A percentile compares a stretch with the other conserved stretches of the same genome.
These are phyloP conservation scores for Hyposoter dolosus DNA, from an alignment of 2,888 invertebrate genomes.

Conservation along the genomic window DNA sequence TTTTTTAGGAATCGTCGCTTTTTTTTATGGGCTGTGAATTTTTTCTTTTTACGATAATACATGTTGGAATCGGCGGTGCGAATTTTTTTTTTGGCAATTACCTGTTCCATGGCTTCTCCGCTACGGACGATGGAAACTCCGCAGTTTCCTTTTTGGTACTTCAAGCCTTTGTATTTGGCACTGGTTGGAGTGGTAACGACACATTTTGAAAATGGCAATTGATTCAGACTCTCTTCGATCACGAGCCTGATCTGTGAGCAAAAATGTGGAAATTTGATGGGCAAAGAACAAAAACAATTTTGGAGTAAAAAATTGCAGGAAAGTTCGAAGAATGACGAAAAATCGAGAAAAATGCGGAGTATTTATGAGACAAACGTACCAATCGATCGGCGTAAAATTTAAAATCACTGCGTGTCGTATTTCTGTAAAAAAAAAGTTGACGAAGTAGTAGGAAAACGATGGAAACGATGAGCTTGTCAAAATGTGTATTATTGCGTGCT, in stretches of 20 bases:
- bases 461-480: conserved; percentile 36
- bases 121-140: conserved; percentile 98
- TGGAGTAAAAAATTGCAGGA: neutral
- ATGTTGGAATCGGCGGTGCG: conserved; percentile 2
- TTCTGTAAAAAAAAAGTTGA: conserved; percentile 87
- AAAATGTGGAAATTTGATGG: neutral
- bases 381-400: conserved; percentile 99
- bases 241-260: conserved; percentile 93
- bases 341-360: neutral
- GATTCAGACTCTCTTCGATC: conserved; percentile 99
- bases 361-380: conserved; percentile 75
- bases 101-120: conserved; percentile 98
- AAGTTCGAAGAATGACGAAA: neutral
- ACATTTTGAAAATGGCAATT: conserved; percentile 96
- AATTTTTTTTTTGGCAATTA: conserved; percentile 74
- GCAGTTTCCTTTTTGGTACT: conserved; percentile 98
- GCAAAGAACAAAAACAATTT: neutral
- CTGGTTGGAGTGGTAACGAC: conserved; percentile 97
- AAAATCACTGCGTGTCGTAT: conserved; percentile 97
- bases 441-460: conserved; percentile 12
- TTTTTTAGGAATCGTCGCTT: neutral
- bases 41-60: neutral
- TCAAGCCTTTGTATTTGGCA: conserved; percentile 95
- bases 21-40: neutral
- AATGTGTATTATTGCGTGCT: neutral